Evolutionary conservation across 2,797 vertebrate species (phyloP).

Genomic region (Cygnus olor): DNA sequence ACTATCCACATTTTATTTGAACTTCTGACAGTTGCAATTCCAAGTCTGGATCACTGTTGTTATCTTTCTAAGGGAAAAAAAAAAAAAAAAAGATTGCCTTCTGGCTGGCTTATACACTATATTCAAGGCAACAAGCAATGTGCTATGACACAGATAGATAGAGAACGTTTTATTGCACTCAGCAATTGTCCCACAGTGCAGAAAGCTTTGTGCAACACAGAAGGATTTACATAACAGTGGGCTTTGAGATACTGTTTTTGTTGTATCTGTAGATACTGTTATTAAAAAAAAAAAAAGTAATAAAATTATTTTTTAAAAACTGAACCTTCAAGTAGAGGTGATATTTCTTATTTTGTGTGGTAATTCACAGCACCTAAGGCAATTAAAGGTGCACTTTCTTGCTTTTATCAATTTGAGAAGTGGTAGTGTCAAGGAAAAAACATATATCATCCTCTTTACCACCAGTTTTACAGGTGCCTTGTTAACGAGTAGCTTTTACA

Average conservation of each 20-base stretch:
- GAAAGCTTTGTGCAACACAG: background rate
- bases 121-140: background rate
- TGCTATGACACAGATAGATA: background rate
- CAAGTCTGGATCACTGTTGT: background rate
- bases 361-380: background rate
- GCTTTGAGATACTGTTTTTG: background rate
- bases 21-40: background rate
- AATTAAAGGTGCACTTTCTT: background rate
- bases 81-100: background rate
- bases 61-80: conserved; percentile 18
- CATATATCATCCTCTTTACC: background rate
- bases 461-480: background rate
- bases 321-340: background rate
- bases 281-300: background rate
- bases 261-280: background rate
- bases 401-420: background rate
- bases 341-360: background rate
- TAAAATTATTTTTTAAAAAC: background rate
- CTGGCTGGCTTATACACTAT: background rate
- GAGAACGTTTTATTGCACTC: background rate
- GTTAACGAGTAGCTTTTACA: background rate
- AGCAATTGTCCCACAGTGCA: background rate
- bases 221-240: background rate
- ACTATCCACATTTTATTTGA: background rate
- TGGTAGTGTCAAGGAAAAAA: background rate